These are phyloP conservation scores for Parazoanthus swiftii DNA, from an alignment of 92 coral and sea anemone species.

Conservation along the genomic window DNA sequence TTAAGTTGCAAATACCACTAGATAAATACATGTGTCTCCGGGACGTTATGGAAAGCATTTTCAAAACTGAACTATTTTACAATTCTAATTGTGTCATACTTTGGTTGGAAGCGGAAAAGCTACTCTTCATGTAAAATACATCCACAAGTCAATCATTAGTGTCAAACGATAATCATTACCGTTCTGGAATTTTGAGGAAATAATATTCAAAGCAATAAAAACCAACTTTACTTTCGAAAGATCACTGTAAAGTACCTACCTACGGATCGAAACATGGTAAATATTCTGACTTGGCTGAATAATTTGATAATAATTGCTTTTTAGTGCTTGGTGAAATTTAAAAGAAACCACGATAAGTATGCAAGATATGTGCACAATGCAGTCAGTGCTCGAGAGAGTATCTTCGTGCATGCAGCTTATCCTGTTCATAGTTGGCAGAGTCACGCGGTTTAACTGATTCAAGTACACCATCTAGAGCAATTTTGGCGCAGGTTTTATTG, in stretches of 20 bases:
- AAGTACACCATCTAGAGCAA: not conserved
- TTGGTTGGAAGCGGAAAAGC: no score
- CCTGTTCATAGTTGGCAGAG: not conserved
- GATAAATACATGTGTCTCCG: no score
- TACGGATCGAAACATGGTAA: not conserved
- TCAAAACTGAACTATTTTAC: no score
- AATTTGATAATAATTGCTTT: no score
- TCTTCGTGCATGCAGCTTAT: not conserved
- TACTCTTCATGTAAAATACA: no score
- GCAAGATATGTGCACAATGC: not conserved
- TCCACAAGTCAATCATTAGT: not conserved
- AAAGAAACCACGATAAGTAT: slow-evolving; percentile 8
- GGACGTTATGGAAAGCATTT: no score
- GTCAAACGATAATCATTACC: not conserved
- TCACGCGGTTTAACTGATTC: slow-evolving; percentile 2
- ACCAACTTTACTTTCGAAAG: not conserved
- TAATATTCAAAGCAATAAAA: not conserved
- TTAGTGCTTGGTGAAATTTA: no score
- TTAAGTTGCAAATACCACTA: no score
- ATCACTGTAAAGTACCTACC: not conserved
- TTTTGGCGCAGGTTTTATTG: not conserved
- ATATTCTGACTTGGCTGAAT: no score
- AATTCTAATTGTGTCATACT: no score
- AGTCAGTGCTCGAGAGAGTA: not conserved
- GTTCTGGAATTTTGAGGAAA: not conserved